Conservation (phyloP, 2,797 vertebrate genomes). For the Sternotherus odoratus region DNA sequence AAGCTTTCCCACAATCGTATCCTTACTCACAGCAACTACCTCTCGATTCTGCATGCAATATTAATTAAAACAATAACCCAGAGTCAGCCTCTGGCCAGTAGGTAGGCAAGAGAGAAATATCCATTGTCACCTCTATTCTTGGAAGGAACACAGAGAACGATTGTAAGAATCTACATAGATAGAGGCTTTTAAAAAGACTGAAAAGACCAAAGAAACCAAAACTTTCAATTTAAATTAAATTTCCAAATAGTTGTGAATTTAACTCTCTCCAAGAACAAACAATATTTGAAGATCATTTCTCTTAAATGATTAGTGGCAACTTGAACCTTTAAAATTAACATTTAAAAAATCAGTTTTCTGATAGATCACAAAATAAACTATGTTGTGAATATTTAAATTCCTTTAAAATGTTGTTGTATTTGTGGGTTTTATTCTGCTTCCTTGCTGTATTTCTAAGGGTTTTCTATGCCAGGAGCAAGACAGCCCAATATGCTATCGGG, state of each 20-base stretch:
- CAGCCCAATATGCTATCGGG: neutral
- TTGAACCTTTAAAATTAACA: neutral
- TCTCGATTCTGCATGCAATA: neutral
- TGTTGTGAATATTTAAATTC: neutral
- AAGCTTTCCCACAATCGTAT: neutral
- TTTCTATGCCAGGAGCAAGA: neutral
- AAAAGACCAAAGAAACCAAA: neutral
- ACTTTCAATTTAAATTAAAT: neutral
- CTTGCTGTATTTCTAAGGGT: neutral
- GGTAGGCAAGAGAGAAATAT: neutral
- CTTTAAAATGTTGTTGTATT: neutral
- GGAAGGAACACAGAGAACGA: neutral
- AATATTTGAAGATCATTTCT: neutral
- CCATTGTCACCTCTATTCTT: neutral
- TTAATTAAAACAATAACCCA: neutral
- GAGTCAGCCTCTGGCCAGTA: too few species aligned
- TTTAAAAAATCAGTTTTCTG: neutral
- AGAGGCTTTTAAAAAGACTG: neutral
- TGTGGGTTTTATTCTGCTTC: neutral
- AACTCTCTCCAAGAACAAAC: neutral
- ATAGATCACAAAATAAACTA: neutral
- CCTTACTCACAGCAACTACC: neutral
- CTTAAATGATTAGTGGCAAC: neutral
- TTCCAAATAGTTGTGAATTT: neutral
- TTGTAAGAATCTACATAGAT: neutral